Evolutionary conservation across 2,797 vertebrate genomes (phyloP), one percentile per base, ranked within the genome.

Genomic region (Pangasius larnaudii): DNA sequence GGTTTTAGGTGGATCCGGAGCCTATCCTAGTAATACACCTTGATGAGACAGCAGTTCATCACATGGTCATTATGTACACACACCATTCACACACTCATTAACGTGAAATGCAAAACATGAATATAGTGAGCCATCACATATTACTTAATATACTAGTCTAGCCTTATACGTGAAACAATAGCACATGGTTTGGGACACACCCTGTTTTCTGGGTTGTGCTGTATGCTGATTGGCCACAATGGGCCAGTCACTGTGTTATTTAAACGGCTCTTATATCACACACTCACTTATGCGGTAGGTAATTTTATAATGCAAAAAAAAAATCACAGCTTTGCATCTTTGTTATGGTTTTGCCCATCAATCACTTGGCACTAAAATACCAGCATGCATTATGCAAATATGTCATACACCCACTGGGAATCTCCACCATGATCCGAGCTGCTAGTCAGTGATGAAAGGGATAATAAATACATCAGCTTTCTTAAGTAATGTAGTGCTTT

Each of bases 101-200:
- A 79, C 1, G 3, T 33, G 72, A n/a, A 75, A 75, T 75, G 72
- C 16, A 27, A 75, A 75, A 56, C n/a, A 3, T 16, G 49, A 53
- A 58, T 58, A 58, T 24, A 27, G 53, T 56, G 22, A 27, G 56
- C 78, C 53, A 80, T 19, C 78, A 80, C 3, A 30, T 39, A 39
- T 33, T 58, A 36, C 1, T 78, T 78, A 59, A 80, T 58, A 59
- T 59, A 58, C 33, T 14, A 61, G 19, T 36, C 78, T 61, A 81
- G 30, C 19, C 19, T 56, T 53, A 30, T 30, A 78, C 13, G 19
- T 53, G 36, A 81, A 61, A 61, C 56, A 81, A 39, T 14, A 80
- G 78, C 56, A 80, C 33, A 61, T 42, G 14, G 59, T n/a, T 82
- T 63, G 59, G 59, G 36, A 63, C 39, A 65, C 80, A 30, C 80